Conservation (phyloP, 1,140 invertebrate species). For the Bombus affinis region DNA sequence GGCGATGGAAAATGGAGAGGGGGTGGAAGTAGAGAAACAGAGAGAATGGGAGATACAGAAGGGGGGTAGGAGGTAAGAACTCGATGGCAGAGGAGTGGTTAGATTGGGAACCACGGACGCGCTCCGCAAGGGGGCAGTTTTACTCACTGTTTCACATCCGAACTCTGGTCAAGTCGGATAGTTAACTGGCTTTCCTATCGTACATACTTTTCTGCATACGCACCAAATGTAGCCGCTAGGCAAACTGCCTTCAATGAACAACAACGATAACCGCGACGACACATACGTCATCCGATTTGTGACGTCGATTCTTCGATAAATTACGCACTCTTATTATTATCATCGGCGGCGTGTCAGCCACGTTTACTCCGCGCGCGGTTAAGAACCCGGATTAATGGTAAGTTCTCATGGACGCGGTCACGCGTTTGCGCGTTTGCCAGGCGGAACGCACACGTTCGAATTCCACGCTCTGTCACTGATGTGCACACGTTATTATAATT, state of each 20-base stretch:
- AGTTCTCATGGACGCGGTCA: constrained; percentile 69
- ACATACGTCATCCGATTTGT: constrained; percentile 58
- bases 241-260: constrained; percentile 47
- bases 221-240: constrained; percentile 21
- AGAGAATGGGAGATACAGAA: constrained; percentile 46
- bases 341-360: constrained; percentile 55
- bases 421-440: constrained; percentile 67
- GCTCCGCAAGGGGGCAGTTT: constrained; percentile 68
- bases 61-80: constrained; percentile 61
- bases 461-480: constrained; percentile 52
- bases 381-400: constrained; percentile 72
- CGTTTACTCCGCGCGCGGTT: constrained; percentile 63
- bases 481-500: constrained; percentile 35
- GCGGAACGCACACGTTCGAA: constrained; percentile 51
- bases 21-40: constrained; percentile 45
- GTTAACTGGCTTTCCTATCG: constrained; percentile 55
- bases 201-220: constrained; percentile 56
- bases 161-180: constrained; percentile 59
- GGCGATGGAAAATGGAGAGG: constrained; percentile 44
- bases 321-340: constrained; percentile 63
- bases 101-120: constrained; percentile 62
- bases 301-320: constrained; percentile 62
- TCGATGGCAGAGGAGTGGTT: constrained; percentile 69
- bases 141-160: constrained; percentile 65
- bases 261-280: constrained; percentile 56